Evolutionary conservation across 2,113 vertebrate species (phyloP).

Genomic region (Indri indri): DNA sequence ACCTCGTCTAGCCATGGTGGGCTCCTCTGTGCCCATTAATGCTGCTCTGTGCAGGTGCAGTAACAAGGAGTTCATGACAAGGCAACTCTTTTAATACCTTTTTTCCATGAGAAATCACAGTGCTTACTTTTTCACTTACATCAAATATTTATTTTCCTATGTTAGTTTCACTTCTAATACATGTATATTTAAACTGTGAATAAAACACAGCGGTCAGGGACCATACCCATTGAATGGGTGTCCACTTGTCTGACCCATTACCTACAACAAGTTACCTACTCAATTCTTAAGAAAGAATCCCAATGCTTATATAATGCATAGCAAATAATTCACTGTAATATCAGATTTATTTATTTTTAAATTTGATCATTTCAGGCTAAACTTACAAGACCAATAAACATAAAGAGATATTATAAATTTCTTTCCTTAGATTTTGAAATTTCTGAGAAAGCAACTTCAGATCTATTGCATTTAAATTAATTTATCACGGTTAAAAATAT

Average conservation of each 20-base stretch:
- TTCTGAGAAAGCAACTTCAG: not conserved
- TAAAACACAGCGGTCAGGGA: not conserved
- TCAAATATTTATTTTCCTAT: not conserved
- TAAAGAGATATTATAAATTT: not conserved
- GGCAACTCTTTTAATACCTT: not conserved
- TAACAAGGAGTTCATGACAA: not conserved
- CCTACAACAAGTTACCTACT: not conserved
- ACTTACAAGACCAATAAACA: not conserved
- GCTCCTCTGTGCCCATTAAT: not conserved
- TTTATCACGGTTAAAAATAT: not conserved
- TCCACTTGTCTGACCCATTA: not conserved
- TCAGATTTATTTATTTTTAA: constrained; percentile 3
- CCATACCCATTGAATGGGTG: not conserved
- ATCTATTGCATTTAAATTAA: not conserved
- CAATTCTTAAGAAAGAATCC: not conserved
- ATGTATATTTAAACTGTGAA: not conserved
- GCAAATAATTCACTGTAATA: not conserved
- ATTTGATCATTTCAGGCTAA: not conserved
- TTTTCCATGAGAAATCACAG: not conserved
- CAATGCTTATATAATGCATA: not conserved
- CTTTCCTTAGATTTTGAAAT: constrained; percentile 1
- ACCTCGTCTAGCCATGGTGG: not conserved
- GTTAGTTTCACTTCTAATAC: not conserved
- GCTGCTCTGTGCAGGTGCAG: not conserved
- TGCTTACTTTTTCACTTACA: not conserved